Conservation (phyloP, 2,888 invertebrate genomes). For the Drosophila testacea region DNA sequence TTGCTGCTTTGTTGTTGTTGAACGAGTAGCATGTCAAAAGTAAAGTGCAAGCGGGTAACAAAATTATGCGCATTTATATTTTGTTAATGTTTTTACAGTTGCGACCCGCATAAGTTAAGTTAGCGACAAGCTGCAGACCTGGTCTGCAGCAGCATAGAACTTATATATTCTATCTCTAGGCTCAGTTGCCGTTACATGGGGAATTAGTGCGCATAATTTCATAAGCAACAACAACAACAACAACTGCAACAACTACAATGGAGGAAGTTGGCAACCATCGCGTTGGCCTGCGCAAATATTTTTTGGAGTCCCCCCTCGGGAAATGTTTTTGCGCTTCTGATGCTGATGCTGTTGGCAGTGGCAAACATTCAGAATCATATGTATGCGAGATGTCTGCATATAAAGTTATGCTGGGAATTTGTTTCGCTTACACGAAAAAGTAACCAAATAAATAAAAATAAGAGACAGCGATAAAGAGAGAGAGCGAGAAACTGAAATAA, state of each 20-base stretch:
- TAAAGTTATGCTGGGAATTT: slow-evolving; percentile 75
- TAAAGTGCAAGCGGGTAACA: slow-evolving; percentile 62
- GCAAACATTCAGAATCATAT: slow-evolving; percentile 59
- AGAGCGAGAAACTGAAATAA: slow-evolving; percentile 35
- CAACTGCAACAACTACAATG: slow-evolving; percentile 20
- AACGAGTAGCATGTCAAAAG: slow-evolving; percentile 64
- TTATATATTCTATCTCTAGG: slow-evolving; percentile 44
- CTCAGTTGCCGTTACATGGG: slow-evolving; percentile 65
- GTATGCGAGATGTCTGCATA: slow-evolving; percentile 49
- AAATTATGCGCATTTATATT: slow-evolving; percentile 76
- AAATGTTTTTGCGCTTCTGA: slow-evolving; percentile 49
- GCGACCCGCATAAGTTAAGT: slow-evolving; percentile 57
- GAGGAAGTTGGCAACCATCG: slow-evolving; percentile 58
- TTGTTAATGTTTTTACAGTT: slow-evolving; percentile 60
- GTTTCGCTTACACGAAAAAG: slow-evolving; percentile 42
- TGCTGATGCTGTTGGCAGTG: slow-evolving; percentile 27
- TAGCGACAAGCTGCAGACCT: slow-evolving; percentile 20
- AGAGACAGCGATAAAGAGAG: background rate
- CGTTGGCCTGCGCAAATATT: slow-evolving; percentile 77
- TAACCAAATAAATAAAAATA: slow-evolving; percentile 41
- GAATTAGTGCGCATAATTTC: slow-evolving; percentile 80
- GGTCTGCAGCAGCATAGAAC: slow-evolving; percentile 1
- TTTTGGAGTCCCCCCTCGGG: slow-evolving; percentile 60
- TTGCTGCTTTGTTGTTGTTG: slow-evolving; percentile 16
- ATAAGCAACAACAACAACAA: slow-evolving; percentile 53